Conservation (phyloP, 2,113 vertebrate species). For the Nesogale talazaci region DNA sequence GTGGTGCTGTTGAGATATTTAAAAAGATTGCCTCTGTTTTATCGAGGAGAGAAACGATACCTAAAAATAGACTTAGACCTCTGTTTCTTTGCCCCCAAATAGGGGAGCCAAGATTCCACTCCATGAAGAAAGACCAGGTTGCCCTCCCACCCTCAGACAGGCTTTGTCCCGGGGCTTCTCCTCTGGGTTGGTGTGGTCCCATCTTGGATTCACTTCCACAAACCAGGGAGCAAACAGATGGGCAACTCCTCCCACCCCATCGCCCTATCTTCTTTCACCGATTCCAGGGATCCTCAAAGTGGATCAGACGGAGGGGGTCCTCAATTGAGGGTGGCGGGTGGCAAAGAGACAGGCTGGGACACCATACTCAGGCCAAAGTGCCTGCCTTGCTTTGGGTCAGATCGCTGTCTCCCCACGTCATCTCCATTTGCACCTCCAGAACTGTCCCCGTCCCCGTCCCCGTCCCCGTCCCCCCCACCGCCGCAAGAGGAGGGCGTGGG, state of each 20-base stretch:
- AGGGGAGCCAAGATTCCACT: constrained; percentile 72
- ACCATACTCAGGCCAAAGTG: neutral
- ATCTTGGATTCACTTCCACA: neutral
- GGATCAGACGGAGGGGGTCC: constrained; percentile 16
- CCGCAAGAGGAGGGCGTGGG: constrained; percentile 37
- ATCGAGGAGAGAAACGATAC: constrained; percentile 86
- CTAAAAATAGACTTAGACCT: constrained; percentile 55
- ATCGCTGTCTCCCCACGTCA: neutral
- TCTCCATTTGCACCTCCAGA: neutral
- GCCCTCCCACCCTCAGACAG: constrained; percentile 36
- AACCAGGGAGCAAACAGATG: neutral
- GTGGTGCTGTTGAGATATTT: constrained; percentile 86
- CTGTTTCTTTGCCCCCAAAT: constrained; percentile 68
- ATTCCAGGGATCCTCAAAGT: neutral
- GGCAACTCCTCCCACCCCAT: neutral
- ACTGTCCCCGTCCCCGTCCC: neutral
- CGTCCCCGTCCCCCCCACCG: neutral
- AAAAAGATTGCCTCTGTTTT: constrained; percentile 87
- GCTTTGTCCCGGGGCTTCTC: neutral
- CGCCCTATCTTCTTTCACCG: neutral
- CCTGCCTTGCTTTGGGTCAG: neutral
- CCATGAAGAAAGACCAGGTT: constrained; percentile 61
- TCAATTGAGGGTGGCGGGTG: constrained; percentile 16
- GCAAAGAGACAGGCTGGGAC: neutral
- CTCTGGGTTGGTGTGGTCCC: too few relatives aligned